Base-by-base conservation (phyloP, 2,888 invertebrate species). In the Dicycla oo region DNA sequence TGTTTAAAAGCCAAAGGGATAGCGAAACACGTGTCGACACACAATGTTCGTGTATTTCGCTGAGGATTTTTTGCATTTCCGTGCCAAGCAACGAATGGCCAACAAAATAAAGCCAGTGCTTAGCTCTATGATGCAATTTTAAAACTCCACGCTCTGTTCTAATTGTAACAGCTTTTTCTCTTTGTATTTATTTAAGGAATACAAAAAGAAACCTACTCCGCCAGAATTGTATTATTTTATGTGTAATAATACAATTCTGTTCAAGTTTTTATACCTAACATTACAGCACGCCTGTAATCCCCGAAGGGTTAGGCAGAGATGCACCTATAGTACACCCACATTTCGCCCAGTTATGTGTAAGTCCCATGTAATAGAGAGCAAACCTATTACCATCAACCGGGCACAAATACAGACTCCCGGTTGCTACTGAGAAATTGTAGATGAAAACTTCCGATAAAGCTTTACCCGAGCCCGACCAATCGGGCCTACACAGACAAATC, bases 41-140 rank as follows among this genome's bases (percentile, higher is more conserved):
- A 15, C 51, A 68, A 64, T 65, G 34, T 61, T 5, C 40, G 57
- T 38, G 51, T 34, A 67, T 73, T 75, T 63, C 30, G 18, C 57
- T 63, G 18, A 66, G 60, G 40, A 23, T 47, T 75, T 75, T 76
- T 64, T 64, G 45, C 66, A 67, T 71, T 70, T 53, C 34, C 20
- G 62, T 53, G 70, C 54, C 62, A 73, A 77, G n/a, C 47, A 26
- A 49, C 47, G 38, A 72, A 77, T 62, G n/a, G 5, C 18, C 34
- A 34, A 47, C 54, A 47, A 11, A 67, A 47, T 75, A 57, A 53
- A 71, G 63, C 60, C 26, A 30, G 63, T 49, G 23, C 64, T 69
- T 38, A 64, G 47, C 38, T 67, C 30, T 45, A 49, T 13, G 51
- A 57, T 60, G 60, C 75, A 74, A 64, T 80, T 70, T 67, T 49